Base-by-base conservation (phyloP, 2,797 vertebrate genomes). In the Bradypodion ventrale region DNA sequence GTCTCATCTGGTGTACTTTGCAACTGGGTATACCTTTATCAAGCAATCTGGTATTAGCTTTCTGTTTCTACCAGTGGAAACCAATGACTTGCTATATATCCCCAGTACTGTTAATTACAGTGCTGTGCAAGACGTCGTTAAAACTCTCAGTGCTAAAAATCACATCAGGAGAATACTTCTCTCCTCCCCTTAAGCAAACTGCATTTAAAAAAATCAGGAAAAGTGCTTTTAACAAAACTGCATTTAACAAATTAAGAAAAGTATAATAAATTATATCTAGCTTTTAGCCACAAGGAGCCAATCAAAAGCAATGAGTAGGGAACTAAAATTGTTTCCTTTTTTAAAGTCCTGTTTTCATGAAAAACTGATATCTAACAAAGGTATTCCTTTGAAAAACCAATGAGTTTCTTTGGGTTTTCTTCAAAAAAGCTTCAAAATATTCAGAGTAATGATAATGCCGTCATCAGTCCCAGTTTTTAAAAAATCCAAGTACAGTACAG, bases 1-100 rank as follows among this genome's bases (percentile, higher is more conserved):
- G 78, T 89, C 91, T 96, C 95, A 93, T 94, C 94, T 94, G 95
- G 85, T 81, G 10, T 90, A 70, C 85, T 94, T 86, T 92, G 87
- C 89, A 94, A 86, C 85, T 0, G 29, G 85, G 87, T 92, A 91
- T 94, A 94, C 93, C 93, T 95, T 93, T 94, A 93, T 93, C 93
- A 95, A 95, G 92, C 94, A 96, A 93, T 95, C 95, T 96, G 95
- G 92, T 90, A 91, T 87, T 76, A 91, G 89, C 94, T 93, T 95
- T 94, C 94, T 95, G 94, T 93, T 94, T 92, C 82, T 89, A 91
- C 84, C 87, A 73, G 77, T 86, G 87, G 89, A 93, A 94, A 93
- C 86, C 89, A 72, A 5, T 85, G 78, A 13, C 52, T 87, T 92
- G 93, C 83, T 92, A 81, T 92, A 70, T 90, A 91, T 93, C 94